These are phyloP conservation scores for Lithobates pipiens DNA, from an alignment of 2,797 vertebrate species.

Conservation along the genomic window DNA sequence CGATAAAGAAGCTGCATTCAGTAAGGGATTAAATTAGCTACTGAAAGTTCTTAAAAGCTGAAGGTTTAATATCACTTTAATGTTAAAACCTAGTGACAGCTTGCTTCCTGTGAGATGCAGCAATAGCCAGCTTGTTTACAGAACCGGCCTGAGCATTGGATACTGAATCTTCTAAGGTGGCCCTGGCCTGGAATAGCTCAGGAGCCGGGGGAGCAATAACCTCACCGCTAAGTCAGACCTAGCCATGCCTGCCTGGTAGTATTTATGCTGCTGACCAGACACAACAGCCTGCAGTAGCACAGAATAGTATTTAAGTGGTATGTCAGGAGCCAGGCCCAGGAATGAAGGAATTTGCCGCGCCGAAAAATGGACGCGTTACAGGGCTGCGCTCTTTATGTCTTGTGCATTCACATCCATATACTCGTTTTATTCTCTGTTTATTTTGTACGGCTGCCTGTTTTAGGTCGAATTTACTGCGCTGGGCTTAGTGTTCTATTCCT, in stretches of 20 bases:
- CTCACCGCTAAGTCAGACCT: not conserved
- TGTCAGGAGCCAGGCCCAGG: conserved; percentile 10
- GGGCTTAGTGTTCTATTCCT: conserved; percentile 33
- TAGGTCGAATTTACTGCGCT: conserved; percentile 40
- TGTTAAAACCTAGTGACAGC: not conserved
- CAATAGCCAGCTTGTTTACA: not conserved
- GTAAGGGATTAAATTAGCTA: too few species aligned
- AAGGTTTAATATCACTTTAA: not conserved
- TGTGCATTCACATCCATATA: conserved; percentile 37
- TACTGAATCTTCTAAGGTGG: not conserved
- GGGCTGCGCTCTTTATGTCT: not conserved
- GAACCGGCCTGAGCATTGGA: not conserved
- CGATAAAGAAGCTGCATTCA: too few species aligned
- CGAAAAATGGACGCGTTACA: conserved; percentile 19
- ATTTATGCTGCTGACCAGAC: not conserved
- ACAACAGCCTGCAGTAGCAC: not conserved
- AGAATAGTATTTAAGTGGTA: conserved; percentile 11
- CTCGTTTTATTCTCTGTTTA: conserved; percentile 39
- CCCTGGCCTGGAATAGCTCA: not conserved
- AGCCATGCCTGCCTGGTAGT: not conserved
- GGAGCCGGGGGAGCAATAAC: not conserved
- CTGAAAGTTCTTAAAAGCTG: too few species aligned
- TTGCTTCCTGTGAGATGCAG: not conserved
- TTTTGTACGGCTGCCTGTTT: conserved; percentile 54
- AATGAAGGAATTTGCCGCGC: conserved; percentile 10